These are phyloP conservation scores for Rotaria sp. DNA, from an alignment of 2,888 invertebrate species.

Conservation along the genomic window DNA sequence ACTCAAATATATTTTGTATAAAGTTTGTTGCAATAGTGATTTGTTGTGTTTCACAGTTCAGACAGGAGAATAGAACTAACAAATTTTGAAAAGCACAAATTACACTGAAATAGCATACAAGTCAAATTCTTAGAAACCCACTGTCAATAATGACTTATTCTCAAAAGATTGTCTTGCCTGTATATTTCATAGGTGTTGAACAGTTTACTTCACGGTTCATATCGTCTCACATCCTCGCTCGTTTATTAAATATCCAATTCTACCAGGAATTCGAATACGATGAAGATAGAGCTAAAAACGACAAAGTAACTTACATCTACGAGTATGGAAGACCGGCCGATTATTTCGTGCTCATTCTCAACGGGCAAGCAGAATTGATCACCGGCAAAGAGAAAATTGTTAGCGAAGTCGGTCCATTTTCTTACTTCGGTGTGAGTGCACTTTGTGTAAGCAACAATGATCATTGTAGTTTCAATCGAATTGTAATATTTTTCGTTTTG, in stretches of 20 bases:
- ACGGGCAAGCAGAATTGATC: conserved; percentile 29
- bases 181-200: not conserved
- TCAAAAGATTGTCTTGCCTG: not conserved
- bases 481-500: not conserved
- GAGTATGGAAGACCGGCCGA: conserved; percentile 33
- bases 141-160: too few species aligned
- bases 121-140: too few species aligned
- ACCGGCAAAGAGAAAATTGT: conserved; percentile 30
- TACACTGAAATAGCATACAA: too few species aligned
- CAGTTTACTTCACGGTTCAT: not conserved
- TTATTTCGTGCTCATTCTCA: conserved; percentile 35
- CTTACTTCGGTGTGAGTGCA: conserved; percentile 38
- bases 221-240: not conserved
- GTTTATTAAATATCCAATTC: not conserved
- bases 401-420: conserved; percentile 34
- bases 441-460: not conserved
- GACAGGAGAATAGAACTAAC: too few species aligned
- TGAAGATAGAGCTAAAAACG: not conserved
- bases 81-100: too few species aligned
- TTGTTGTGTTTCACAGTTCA: too few species aligned
- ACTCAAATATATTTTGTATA: too few species aligned
- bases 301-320: conserved; percentile 31
- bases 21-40: too few species aligned
- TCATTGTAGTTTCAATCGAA: not conserved
- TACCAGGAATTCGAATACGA: not conserved